phyloP scores from a whole-genome alignment of 2,888 invertebrate species.

The Drosophila ustulata region DNA sequence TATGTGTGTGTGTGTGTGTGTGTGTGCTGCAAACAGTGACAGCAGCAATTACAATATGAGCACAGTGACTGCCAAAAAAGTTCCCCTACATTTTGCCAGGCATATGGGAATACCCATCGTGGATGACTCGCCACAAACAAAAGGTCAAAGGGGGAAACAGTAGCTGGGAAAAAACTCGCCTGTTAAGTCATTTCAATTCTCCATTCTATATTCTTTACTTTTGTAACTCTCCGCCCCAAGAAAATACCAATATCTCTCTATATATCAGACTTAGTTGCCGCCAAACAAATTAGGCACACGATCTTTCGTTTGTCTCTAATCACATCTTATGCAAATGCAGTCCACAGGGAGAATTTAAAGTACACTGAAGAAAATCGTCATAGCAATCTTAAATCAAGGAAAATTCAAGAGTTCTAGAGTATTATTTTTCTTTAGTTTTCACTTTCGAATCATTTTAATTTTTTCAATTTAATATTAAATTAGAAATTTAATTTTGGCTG shows the following conservation, averaged over 20 bases:
- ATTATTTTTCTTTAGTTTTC: too few species aligned
- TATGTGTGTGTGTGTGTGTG: constrained; percentile 16
- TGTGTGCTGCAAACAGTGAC: constrained; percentile 30
- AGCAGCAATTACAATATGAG: constrained; percentile 45
- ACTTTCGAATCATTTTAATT: too few species aligned
- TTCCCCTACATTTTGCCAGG: constrained; percentile 31
- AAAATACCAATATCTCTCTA: constrained; percentile 3
- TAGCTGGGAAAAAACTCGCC: constrained; percentile 14
- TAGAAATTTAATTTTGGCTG: too few species aligned
- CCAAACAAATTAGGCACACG: constrained; percentile 28
- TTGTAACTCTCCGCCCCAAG: neutral
- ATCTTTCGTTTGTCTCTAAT: constrained; percentile 16
- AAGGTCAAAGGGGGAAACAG: constrained; percentile 6
- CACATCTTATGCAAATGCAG: constrained; percentile 41
- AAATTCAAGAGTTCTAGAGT: too few species aligned
- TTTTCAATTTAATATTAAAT: too few species aligned
- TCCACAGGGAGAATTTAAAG: neutral
- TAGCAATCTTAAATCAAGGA: neutral
- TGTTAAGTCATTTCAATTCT: constrained; percentile 7
- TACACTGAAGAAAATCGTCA: constrained; percentile 1
- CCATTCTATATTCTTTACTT: neutral
- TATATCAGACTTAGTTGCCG: constrained; percentile 45
- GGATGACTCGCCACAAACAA: constrained; percentile 9
- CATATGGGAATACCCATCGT: constrained; percentile 14
- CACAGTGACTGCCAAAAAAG: constrained; percentile 36